Base-by-base conservation (phyloP, 2,797 vertebrate genomes). In the Chelidonichthys spinosus region DNA sequence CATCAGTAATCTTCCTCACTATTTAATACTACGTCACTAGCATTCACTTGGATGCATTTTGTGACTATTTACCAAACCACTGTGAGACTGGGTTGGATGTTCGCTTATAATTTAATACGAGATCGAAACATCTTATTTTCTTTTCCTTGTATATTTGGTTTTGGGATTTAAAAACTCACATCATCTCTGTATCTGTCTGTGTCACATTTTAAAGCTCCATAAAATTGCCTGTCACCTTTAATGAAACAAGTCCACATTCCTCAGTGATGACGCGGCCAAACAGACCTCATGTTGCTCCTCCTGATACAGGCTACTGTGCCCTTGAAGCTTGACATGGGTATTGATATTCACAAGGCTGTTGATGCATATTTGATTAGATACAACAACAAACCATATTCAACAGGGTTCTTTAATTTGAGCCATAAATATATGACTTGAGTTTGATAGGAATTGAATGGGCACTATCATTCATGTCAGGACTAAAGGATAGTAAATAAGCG, bases 391-490 rank as follows among this genome's bases (percentile, higher is more conserved):
- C 65, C 36, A 60, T 66, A 63, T 85, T 79, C 63, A 70, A 68
- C 53, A 47, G 46, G 71, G 47, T 76, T 69, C 74, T 50, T 89
- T 90, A 80, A 90, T 89, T 86, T 85, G 53, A 54, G 42, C 55
- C 69, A 76, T 92, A 87, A 90, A 91, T 88, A 76, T 66, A 65
- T 71, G 62, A 63, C 68, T 83, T 42, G 79, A 58, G 72, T 90
- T 89, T 82, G 81, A 69, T 54, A 65, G 60, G 64, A 70, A 66
- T 76, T 85, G 82, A 88, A 84, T 76, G 74, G 83, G 82, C 69
- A 18, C 74, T 68, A 60, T 91, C 86, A 90, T 85, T 92, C 79
- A 83, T 73, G 62, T 91, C 74, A 79, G 67, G 81, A 79, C 67
- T 67, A 68, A 64, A 42, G 74, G 79, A 81, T 75, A 66, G 79